These are phyloP conservation scores for Opisthocomus hoazin DNA, from an alignment of 2,113 vertebrate species.

Conservation along the genomic window DNA sequence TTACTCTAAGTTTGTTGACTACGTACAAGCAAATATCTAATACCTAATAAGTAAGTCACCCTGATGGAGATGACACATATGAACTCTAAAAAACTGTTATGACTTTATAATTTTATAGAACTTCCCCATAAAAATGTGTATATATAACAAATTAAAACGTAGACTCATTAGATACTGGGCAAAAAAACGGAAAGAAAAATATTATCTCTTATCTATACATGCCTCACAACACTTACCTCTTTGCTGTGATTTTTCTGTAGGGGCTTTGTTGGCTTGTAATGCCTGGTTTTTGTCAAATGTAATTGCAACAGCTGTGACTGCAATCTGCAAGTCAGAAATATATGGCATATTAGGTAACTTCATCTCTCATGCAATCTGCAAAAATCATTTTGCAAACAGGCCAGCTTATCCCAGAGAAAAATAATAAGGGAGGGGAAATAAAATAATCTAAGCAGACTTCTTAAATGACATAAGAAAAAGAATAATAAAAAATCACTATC, in stretches of 20 bases:
- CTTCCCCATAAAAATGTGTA: not conserved
- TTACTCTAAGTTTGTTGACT: not conserved
- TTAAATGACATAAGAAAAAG: not conserved
- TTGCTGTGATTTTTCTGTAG: constrained; percentile 77
- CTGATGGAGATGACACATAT: not conserved
- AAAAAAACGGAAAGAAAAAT: not conserved
- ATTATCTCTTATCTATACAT: not conserved
- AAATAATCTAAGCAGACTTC: not conserved
- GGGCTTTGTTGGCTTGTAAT: constrained; percentile 75
- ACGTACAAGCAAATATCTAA: not conserved
- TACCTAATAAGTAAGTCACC: not conserved
- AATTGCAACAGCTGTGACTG: constrained; percentile 96
- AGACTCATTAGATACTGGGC: not conserved
- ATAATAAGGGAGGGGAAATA: rapidly evolving
- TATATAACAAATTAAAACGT: not conserved
- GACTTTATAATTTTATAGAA: not conserved
- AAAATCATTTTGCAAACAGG: not conserved
- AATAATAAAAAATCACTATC: not conserved
- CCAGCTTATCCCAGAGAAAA: not conserved
- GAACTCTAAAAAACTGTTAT: not conserved
- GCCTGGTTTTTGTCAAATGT: constrained; percentile 91
- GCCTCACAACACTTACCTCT: constrained; percentile 76
- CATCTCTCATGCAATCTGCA: not conserved
- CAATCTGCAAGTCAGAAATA: constrained; percentile 77
- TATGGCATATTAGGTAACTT: not conserved